Evolutionary conservation across 2,888 invertebrate species (phyloP), one percentile per base, ranked within the genome.

Genomic region (Clistopyga incitator): DNA sequence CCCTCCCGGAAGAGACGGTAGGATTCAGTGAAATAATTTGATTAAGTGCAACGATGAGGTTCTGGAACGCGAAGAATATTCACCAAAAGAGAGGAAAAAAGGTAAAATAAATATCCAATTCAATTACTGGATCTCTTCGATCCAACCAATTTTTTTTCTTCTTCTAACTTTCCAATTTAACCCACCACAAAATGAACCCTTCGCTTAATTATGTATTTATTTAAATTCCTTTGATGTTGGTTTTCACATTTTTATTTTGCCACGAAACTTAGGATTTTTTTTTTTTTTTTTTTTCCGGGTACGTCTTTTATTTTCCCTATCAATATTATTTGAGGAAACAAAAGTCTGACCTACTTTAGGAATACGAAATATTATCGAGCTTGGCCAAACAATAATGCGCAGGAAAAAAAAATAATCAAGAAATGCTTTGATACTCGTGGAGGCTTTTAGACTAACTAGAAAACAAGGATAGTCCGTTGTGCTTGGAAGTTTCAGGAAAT

Each of bases 371-470:
- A 64, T 64, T 64, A 64, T 64, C 38, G 38, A 64, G 38, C 38
- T 64, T 38, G 20, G 11, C 64, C 59, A 61, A 61, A 61, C 59
- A 34, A 61, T n/a, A 38, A 20, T 38, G n/a, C 47, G 13, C 29
- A 45, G 72, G 4, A n/a, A 29, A 61, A 6, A 59, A 72, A 72
- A 72, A 29, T 38, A 64, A 64, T 64, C 64, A 64, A 38, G 38
- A 38, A 42, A 61, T 47, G 29, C 13, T 20, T 47, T 56, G 34
- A 47, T 29, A 61, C n/a, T 29, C 10, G 25, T 42, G n/a, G 47
- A 6, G 29, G 59, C 72, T 74, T 61, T 74, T 61, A 74, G 29
- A 29, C 47, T 61, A 74, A 74, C 29, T 47, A 61, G 29, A 61
- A 56, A 18, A 47, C 45, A 20, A 47, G 54, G 25, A 45, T 72